A percentile compares a stretch with the other conserved stretches of the same genome.
phyloP scores from a whole-genome alignment of 2,113 vertebrate species.

The Zosterops borbonicus region DNA sequence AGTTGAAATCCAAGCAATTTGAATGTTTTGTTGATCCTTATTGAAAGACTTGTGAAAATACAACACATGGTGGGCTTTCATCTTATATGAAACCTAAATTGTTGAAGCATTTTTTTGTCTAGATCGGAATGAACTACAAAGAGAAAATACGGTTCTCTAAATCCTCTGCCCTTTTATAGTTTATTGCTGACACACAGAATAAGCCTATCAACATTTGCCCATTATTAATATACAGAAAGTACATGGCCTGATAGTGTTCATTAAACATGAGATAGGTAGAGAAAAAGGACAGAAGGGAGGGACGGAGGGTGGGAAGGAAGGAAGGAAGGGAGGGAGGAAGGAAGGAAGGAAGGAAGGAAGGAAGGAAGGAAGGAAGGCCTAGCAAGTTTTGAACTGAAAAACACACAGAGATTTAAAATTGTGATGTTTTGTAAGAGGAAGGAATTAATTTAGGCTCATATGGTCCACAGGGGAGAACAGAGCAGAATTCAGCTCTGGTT shows the following conservation, averaged over 20 bases:
- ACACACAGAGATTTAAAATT: neutral
- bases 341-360: too few species aligned
- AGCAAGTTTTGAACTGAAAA: neutral
- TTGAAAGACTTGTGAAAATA: neutral
- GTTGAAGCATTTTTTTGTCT: neutral
- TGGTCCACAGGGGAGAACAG: neutral
- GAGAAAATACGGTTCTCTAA: neutral
- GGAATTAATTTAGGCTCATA: neutral
- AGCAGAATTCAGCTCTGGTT: neutral
- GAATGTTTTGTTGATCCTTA: neutral
- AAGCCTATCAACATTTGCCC: neutral
- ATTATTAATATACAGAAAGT: neutral
- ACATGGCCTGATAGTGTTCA: neutral
- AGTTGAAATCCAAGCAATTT: neutral
- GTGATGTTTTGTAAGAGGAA: neutral
- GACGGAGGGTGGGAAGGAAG: neutral
- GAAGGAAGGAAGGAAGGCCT: neutral
- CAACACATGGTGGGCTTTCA: neutral
- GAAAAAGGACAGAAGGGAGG: neutral
- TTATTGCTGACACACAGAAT: neutral
- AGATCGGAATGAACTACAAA: neutral
- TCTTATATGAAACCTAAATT: neutral
- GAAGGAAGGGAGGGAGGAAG: neutral
- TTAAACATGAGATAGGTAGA: neutral
- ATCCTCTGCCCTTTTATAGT: neutral